Evolutionary conservation across 2,797 vertebrate species (phyloP), one percentile per base, ranked within the genome.

Genomic region (Botia almorhae): DNA sequence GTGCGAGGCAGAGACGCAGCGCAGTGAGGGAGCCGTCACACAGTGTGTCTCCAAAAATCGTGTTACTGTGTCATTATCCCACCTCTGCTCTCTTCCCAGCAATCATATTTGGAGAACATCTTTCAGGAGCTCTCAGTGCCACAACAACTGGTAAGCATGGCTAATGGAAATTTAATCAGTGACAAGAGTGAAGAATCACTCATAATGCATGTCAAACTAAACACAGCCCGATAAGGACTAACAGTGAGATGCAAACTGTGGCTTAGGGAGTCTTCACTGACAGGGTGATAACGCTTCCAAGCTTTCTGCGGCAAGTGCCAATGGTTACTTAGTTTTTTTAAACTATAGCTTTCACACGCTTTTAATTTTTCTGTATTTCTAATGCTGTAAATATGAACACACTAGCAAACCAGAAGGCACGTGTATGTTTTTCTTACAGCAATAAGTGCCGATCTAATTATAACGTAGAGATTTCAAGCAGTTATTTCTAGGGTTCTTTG

Each of bases 101-200:
- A 90, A 89, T 90, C 89, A 87, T 85, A 88, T 92, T 88, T 85
- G 88, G 85, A 89, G 84, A 89, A 90, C 89, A 87, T 91, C 90
- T 92, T 89, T 89, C 85, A 87, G 84, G 82, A 83, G 85, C 84
- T 85, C 82, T 81, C 88, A 86, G 81, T 85, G 80, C 86, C 89
- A 86, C 85, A 79, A 79, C 82, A 89, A 86, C 84, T 85, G 82
- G 89, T 87, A 90, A 89, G 91, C 91, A 89, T 89, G 88, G 89
- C 90, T 93, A 94, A 94, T 93, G 91, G 91, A 92, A 94, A 93
- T 93, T 89, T 92, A 94, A 94, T 93, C 92, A 93, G 91, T 86
- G 89, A 86, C 84, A 87, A 89, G 90, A 91, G 91, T 90, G 89
- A 90, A 90, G 91, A 93, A 85, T 90, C 88, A 83, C 82, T 87